Evolutionary conservation across 1,140 invertebrate genomes (phyloP).

Genomic region (Anagrus nilaparvatae): DNA sequence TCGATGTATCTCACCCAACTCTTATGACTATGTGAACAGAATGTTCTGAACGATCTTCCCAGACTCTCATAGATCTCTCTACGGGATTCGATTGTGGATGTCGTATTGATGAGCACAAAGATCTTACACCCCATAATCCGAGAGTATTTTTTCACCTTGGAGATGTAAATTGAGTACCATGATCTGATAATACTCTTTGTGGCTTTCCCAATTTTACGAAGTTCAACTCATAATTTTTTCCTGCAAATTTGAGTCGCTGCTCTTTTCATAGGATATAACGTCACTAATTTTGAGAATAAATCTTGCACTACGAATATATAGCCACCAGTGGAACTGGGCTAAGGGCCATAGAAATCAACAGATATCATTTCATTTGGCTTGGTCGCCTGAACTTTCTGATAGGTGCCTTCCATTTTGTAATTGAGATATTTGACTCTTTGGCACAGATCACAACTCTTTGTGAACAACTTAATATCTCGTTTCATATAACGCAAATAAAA

Average conservation of each 20-base stretch:
- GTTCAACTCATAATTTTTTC: conserved; percentile 15
- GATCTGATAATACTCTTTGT: conserved; percentile 13
- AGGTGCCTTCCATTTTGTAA: conserved; percentile 1
- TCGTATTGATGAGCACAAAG: conserved; percentile 19
- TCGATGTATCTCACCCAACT: conserved; percentile 11
- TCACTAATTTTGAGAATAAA: background rate
- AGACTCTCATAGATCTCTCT: conserved; percentile 23
- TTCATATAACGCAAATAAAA: conserved; percentile 5
- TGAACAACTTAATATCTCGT: conserved; percentile 1
- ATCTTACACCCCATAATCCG: conserved; percentile 11
- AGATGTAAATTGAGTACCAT: conserved; percentile 15
- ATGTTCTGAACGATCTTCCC: conserved; percentile 22
- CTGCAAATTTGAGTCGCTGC: background rate
- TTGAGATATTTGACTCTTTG: background rate
- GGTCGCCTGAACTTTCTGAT: background rate
- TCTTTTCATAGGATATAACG: background rate
- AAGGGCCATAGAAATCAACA: conserved; percentile 7
- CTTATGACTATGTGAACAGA: conserved; percentile 16
- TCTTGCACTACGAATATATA: conserved; percentile 3
- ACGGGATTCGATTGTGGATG: conserved; percentile 23
- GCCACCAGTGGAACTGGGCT: background rate
- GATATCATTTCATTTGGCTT: conserved; percentile 4
- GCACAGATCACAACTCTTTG: conserved; percentile 4
- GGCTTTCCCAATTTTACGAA: conserved; percentile 16
- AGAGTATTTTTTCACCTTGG: conserved; percentile 14